Base-by-base conservation (phyloP, 2,888 invertebrate species). In the Pterobdella sp. region DNA sequence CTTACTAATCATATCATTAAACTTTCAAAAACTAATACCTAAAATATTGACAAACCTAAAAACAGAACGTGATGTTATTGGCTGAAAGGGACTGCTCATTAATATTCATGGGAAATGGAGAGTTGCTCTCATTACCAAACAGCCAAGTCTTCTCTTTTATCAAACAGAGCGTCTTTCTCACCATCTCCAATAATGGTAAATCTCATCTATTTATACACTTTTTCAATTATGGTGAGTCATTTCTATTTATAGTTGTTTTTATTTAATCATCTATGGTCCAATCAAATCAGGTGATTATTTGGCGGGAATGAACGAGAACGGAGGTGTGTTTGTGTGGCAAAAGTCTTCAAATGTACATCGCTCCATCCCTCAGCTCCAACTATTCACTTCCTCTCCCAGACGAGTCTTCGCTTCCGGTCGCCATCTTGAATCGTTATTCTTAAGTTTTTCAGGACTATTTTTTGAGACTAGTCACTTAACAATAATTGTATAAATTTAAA, bases 21-120 rank as follows among this genome's bases (percentile, higher is more conserved):
- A n/a, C n/a, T n/a, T n/a, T n/a, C n/a, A n/a, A n/a, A n/a, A n/a
- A n/a, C n/a, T n/a, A n/a, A n/a, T n/a, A n/a, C n/a, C n/a, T n/a
- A n/a, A n/a, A n/a, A n/a, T n/a, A 42, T 14, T 14, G 7, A 42
- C 49, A 7, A 42, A 63, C 10, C 35, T 65, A 34, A 22, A 36
- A 14, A 71, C 34, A 71, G 71, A 71, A 36, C 71, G 60, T 71
- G 32, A 35, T 71, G 35, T 31, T 71, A 32, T n/a, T 71, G 63
- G 71, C 52, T 37, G 35, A 71, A 14, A 71, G 63, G 37, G 32
- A 36, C 1, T n/a, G 29, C 26, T 34, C 60, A 29, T 34, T 36
- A 35, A 52, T 71, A 18, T 35, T 35, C 71, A 71, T 71, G 71
- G 63, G 63, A 26, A 49, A 31, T 32, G 71, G 63, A 31, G 63